Percentiles rank a stretch among this genome's conserved stretches.
Evolutionary conservation across 2,888 invertebrate species (phyloP).

Genomic region (Drosophila kuntzei): DNA sequence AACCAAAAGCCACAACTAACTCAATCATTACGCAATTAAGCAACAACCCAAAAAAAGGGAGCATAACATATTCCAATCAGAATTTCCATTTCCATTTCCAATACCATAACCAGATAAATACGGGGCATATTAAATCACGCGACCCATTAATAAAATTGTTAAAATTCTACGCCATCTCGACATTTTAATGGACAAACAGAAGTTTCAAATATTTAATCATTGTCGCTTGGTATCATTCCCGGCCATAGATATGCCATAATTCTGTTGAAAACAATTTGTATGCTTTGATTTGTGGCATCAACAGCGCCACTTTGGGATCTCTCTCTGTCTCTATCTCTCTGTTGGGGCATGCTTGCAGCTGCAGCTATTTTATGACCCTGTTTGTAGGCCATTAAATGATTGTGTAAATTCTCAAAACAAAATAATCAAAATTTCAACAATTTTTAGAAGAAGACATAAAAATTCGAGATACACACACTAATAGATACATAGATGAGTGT

Average conservation of each 20-base stretch:
- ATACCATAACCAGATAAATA: slow-evolving; percentile 25
- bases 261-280: slow-evolving; percentile 78
- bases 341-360: slow-evolving; percentile 42
- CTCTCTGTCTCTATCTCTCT: neutral
- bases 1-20: slow-evolving; percentile 62
- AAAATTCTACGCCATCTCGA: slow-evolving; percentile 51
- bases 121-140: slow-evolving; percentile 73
- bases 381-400: slow-evolving; percentile 70
- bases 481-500: slow-evolving; percentile 32
- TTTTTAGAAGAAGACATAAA: slow-evolving; percentile 66
- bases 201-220: slow-evolving; percentile 76
- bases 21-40: slow-evolving; percentile 78
- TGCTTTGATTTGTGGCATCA: slow-evolving; percentile 65
- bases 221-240: slow-evolving; percentile 60
- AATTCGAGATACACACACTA: slow-evolving; percentile 34
- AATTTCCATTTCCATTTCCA: slow-evolving; percentile 6
- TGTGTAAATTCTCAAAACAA: slow-evolving; percentile 72
- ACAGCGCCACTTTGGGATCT: slow-evolving; percentile 7
- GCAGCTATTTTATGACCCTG: slow-evolving; percentile 66
- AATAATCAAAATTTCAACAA: slow-evolving; percentile 57
- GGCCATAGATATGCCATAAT: slow-evolving; percentile 72
- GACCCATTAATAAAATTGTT: slow-evolving; percentile 78
- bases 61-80: slow-evolving; percentile 5
- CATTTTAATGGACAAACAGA: slow-evolving; percentile 67
- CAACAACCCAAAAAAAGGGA: slow-evolving; percentile 31